Evolutionary conservation across 2,888 invertebrate genomes (phyloP).

Genomic region (Andrena flavipes): DNA sequence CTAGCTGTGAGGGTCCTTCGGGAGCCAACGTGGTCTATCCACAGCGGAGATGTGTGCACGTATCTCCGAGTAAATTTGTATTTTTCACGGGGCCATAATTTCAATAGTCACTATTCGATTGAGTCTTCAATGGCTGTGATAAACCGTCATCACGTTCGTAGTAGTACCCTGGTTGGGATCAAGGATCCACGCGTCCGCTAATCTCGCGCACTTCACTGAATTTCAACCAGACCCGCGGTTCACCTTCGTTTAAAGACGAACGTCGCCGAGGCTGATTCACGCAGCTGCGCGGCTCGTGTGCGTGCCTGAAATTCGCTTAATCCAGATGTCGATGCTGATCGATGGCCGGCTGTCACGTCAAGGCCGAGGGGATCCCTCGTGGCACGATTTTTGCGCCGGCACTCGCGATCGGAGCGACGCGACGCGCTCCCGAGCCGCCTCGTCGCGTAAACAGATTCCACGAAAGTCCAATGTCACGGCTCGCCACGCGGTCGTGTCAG

Average conservation of each 20-base stretch:
- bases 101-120: background rate
- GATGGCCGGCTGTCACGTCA: constrained; percentile 11
- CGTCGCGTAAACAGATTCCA: constrained; percentile 57
- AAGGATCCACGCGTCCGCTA: background rate
- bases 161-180: background rate
- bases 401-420: constrained; percentile 9
- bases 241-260: background rate
- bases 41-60: background rate
- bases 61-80: too few relatives aligned
- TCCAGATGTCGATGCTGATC: constrained; percentile 27
- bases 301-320: background rate
- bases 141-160: too few relatives aligned
- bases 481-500: constrained; percentile 38
- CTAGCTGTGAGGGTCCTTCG: constrained; percentile 1
- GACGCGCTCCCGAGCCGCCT: constrained; percentile 21
- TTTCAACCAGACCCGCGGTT: background rate
- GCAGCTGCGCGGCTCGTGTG: background rate
- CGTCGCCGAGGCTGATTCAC: background rate
- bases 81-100: background rate
- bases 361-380: constrained; percentile 27
- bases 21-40: constrained; percentile 13
- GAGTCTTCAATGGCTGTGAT: background rate
- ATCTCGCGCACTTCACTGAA: background rate
- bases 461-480: constrained; percentile 64
- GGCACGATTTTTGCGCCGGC: constrained; percentile 39